Percentiles rank a stretch among this genome's conserved stretches.
These are phyloP conservation scores for Ictalurus punctatus DNA, from an alignment of 2,113 vertebrate genomes.

Conservation along the genomic window DNA sequence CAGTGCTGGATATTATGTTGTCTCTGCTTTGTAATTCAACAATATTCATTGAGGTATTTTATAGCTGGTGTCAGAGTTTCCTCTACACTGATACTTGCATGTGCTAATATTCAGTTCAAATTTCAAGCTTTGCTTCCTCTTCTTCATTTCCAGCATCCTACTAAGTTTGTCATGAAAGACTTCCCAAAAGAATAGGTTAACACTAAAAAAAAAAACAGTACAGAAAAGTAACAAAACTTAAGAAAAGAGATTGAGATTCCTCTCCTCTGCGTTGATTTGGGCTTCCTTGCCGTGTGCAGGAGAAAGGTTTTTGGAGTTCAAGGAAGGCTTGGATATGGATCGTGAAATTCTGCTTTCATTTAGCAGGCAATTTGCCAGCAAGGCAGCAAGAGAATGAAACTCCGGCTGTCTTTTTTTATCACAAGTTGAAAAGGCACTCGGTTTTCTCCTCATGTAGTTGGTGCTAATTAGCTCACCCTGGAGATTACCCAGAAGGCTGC, in stretches of 20 bases:
- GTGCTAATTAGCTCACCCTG: conserved; percentile 57
- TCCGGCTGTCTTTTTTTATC: conserved; percentile 56
- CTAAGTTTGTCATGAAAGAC: conserved; percentile 37
- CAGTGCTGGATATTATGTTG: background rate
- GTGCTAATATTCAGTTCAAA: conserved; percentile 4
- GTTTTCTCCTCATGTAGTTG: conserved; percentile 50
- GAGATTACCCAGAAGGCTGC: conserved; percentile 56
- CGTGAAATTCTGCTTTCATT: conserved; percentile 54
- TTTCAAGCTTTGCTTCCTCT: background rate
- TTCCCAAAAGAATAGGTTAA: conserved; percentile 14
- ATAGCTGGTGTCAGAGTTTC: background rate
- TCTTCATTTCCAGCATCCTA: conserved; percentile 22
- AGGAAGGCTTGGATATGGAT: conserved; percentile 41
- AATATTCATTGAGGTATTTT: background rate
- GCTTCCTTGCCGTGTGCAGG: conserved; percentile 34
- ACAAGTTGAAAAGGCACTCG: conserved; percentile 52
- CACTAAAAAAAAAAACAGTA: background rate
- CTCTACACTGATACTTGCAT: background rate
- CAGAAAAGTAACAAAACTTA: conserved; percentile 45
- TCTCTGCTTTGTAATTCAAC: background rate
- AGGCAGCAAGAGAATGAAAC: conserved; percentile 47
- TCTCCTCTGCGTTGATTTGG: conserved; percentile 44
- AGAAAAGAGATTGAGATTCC: conserved; percentile 23
- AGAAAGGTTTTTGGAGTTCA: conserved; percentile 46
- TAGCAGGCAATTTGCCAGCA: conserved; percentile 56